Evolutionary conservation across 2,113 vertebrate genomes (phyloP).

Genomic region (Cochlearius cochlearius): DNA sequence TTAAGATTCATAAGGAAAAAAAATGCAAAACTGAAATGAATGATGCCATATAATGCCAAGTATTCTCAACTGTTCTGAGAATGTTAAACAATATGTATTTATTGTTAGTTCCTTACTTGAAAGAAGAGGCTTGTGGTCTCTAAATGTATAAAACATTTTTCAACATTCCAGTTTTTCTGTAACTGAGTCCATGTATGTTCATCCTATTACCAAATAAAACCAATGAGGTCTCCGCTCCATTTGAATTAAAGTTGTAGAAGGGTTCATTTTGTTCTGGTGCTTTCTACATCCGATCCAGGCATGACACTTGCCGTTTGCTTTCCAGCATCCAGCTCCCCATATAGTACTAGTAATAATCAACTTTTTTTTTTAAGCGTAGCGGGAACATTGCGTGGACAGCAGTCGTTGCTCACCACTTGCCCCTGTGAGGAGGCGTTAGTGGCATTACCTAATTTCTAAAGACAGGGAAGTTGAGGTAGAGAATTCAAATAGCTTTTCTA

Average conservation of each 20-base stretch:
- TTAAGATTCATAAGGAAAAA: background rate
- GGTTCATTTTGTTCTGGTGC: background rate
- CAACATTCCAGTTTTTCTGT: slow-evolving; percentile 43
- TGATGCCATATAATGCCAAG: slow-evolving; percentile 8
- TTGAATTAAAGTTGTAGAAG: slow-evolving; percentile 34
- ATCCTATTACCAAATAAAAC: slow-evolving; percentile 70
- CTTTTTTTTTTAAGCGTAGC: background rate
- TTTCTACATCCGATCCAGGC: background rate
- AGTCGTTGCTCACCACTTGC: background rate
- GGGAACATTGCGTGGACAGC: background rate
- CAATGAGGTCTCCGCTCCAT: slow-evolving; percentile 12
- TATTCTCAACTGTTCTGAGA: slow-evolving; percentile 55
- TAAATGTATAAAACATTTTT: slow-evolving; percentile 47
- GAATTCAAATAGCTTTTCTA: background rate
- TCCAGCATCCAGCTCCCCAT: background rate
- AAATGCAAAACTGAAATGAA: slow-evolving; percentile 1
- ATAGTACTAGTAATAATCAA: background rate
- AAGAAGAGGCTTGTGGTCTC: slow-evolving; percentile 39
- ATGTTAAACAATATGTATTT: slow-evolving; percentile 25
- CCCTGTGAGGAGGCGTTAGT: background rate
- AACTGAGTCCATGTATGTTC: slow-evolving; percentile 60
- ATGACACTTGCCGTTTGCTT: background rate
- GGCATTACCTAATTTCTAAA: background rate
- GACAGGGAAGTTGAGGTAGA: background rate
- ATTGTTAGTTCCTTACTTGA: slow-evolving; percentile 50